These are phyloP conservation scores for Hofmannophila pseudospretella DNA, from an alignment of 2,888 invertebrate genomes.

Conservation along the genomic window DNA sequence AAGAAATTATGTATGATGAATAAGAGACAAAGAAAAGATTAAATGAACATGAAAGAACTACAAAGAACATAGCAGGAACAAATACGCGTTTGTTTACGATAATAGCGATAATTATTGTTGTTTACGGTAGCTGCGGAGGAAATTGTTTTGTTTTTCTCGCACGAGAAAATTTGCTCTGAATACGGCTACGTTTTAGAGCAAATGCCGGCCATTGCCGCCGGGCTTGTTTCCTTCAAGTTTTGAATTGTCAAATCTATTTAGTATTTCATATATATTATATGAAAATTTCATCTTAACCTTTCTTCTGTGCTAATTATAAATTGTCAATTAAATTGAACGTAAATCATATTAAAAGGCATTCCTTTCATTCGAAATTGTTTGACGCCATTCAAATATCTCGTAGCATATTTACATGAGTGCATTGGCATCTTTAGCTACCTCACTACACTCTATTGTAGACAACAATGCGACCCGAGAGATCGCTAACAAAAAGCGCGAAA, in stretches of 20 bases:
- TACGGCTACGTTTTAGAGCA: no score
- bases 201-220: no score
- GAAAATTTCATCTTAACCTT: no score
- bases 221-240: no score
- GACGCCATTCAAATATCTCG: no score
- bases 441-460: slow-evolving; percentile 6
- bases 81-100: slow-evolving; percentile 6
- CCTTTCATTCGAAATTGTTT: no score
- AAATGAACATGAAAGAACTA: slow-evolving; percentile 7
- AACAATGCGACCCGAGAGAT: slow-evolving; percentile 13
- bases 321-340: no score
- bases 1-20: slow-evolving; percentile 1
- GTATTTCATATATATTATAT: no score
- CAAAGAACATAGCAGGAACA: slow-evolving; percentile 6
- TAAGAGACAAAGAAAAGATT: slow-evolving; percentile 7
- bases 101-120: slow-evolving; percentile 6
- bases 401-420: slow-evolving; percentile 1
- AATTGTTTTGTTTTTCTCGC: slow-evolving; percentile 7
- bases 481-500: slow-evolving; percentile 9
- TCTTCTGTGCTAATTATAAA: no score
- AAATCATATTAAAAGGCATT: no score
- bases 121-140: slow-evolving; percentile 3
- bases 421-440: slow-evolving; percentile 8
- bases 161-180: background rate
- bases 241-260: no score